Conservation (phyloP, 30 jellyfish, hydroid and myxozoan species). For the Nemopilema nomurai region DNA sequence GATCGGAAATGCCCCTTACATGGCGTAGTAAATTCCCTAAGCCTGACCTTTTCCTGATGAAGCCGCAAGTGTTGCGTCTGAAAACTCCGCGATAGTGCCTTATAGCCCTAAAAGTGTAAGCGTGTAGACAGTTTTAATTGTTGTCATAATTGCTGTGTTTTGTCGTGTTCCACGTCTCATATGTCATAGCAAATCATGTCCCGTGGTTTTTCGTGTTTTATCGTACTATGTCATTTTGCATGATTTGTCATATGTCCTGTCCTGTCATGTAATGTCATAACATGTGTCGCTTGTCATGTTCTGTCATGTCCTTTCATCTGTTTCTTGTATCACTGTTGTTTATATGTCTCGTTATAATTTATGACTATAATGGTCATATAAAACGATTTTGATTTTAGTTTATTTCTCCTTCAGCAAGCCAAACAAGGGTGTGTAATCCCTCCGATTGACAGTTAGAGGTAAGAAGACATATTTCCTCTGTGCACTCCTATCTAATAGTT, state of each 20-base stretch:
- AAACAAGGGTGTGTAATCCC: neutral
- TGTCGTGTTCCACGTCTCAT: too few relatives aligned
- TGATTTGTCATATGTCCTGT: neutral
- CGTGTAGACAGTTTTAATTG: too few relatives aligned
- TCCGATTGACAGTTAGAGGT: constrained; percentile 30
- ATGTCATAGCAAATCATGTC: too few relatives aligned
- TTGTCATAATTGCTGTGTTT: too few relatives aligned
- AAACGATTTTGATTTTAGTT: neutral
- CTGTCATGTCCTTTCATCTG: neutral
- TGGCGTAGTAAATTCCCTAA: too few relatives aligned
- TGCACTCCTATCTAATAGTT: neutral
- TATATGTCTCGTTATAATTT: neutral
- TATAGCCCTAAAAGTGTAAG: too few relatives aligned
- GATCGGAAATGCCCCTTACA: too few relatives aligned
- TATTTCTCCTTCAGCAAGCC: constrained; percentile 19
- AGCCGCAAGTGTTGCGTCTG: too few relatives aligned
- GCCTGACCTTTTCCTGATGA: too few relatives aligned
- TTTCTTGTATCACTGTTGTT: neutral
- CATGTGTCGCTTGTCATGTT: neutral
- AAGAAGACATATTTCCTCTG: neutral
- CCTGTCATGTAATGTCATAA: neutral
- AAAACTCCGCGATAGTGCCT: too few relatives aligned
- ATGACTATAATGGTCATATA: too few relatives aligned
- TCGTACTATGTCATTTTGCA: neutral
- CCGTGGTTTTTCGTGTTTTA: neutral